Base-by-base conservation (phyloP, 1,140 invertebrate genomes). In the Cydia pomonella region DNA sequence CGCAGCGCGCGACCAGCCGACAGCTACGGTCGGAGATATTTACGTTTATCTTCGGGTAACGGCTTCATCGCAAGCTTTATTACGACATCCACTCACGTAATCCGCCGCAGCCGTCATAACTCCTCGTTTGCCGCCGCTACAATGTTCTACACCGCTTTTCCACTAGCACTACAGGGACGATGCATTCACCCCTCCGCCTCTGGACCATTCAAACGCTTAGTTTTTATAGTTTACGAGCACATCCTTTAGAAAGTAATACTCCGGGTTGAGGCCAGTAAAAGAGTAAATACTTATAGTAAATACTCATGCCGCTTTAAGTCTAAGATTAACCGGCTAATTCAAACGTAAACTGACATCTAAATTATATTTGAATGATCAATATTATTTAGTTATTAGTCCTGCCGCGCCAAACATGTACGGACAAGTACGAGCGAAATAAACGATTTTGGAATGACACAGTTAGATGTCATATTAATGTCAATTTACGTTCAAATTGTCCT, bases 21-120 rank as follows among this genome's bases (percentile, higher is more conserved):
- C 86, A 85, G 85, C 84, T 80, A 86, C 82, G 84, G 84, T 80
- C 87, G 81, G 84, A 87, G 88, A 93, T 93, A 93, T 93, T 93
- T 93, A 93, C 90, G 90, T 92, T 93, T 91, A 93, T 93, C 91
- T 93, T 85, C 86, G 89, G 88, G 85, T 90, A 93, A 92, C 89
- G 90, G 89, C 91, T 93, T 93, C 90, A 93, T 92, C 88, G 88
- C 91, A 88, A 93, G 91, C 91, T 93, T 93, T 93, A 93, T 93
- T 93, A 93, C 91, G 85, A 90, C 91, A 93, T 93, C 91, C 91
- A 93, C 91, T 93, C 91, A 91, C 91, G 90, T 93, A 93, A 92
- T 92, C 89, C 90, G 88, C 87, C 86, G 86, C 81, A 83, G 87
- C 85, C 87, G 88, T 93, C 90, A 93, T 93, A 93, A 93, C 87